phyloP scores from a whole-genome alignment of 2,113 vertebrate species.

The Lonchura striata region DNA sequence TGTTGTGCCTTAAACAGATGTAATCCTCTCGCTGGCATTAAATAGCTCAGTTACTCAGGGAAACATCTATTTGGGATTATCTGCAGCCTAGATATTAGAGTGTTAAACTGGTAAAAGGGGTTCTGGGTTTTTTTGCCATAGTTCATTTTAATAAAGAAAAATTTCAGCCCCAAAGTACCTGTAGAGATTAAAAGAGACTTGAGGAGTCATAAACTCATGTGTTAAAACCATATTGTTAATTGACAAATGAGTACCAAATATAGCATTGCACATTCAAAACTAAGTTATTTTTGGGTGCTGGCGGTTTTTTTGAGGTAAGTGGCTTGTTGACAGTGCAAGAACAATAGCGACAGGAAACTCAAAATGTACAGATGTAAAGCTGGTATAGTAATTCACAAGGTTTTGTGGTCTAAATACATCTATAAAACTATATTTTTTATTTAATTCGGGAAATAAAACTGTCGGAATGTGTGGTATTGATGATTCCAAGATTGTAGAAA shows the following conservation, averaged over 20 bases:
- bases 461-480: no score
- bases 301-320: conserved; percentile 8
- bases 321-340: neutral
- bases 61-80: neutral
- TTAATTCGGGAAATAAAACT: neutral
- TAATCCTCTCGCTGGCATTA: neutral
- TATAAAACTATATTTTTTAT: neutral
- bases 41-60: neutral
- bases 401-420: neutral
- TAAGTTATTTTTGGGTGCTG: neutral
- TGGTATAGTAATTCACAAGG: neutral
- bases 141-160: neutral
- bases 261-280: neutral
- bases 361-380: neutral
- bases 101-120: neutral
- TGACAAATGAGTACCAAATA: neutral
- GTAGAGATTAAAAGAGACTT: neutral
- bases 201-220: neutral
- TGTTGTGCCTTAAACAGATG: neutral
- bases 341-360: neutral
- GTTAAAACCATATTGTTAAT: neutral
- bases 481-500: no score
- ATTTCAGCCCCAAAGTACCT: neutral
- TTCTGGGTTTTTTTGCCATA: fast-evolving
- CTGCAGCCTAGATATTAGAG: neutral